Base-by-base conservation (phyloP, 2,797 vertebrate genomes). In the Harpia harpyja region DNA sequence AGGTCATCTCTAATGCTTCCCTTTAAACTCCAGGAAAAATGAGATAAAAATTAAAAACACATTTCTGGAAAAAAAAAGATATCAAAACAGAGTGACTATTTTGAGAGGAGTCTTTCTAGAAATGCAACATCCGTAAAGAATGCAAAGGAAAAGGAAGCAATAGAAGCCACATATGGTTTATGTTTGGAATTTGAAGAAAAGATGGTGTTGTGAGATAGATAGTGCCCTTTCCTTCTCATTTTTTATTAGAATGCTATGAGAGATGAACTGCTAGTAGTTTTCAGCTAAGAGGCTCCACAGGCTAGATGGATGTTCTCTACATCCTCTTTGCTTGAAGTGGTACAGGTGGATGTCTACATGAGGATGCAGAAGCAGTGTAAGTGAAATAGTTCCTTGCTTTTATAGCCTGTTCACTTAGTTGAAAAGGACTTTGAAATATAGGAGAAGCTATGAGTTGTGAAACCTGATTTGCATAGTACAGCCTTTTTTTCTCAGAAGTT, bases 1-100 rank as follows among this genome's bases (percentile, higher is more conserved):
- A 84, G 30, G 54, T 90, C 69, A 81, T 49, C 49, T 93, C 74
- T 86, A 90, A 84, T 65, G 7, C 35, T 76, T 92, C 54, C 59
- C 37, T 74, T 83, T 90, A 90, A 88, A 90, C 24, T 57, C 19
- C 20, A 88, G 27, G 59, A 90, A 91, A 88, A 73, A 90, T 20
- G 30, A 81, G 53, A 72, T 53, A 61, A 80, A 93, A 93, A 96
- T 92, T 72, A n/a, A 92, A 85, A 95, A 11, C 93, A 95, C 30
- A 78, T 82, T 95, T 93, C 37, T 25, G 10, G 19, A 43, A 82
- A 80, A 72, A 79, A 89, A 49, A 33, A 67, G 4, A 51, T 46
- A 37, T 33, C 15, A 32, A 79, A 90, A 32, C n/a, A 65, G 22
- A 73, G 32, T 33, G 24, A 46, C 49, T 96, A 53, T 94, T 88